A percentile compares a stretch with the other conserved stretches of the same genome.
These are phyloP conservation scores for Lepeophtheirus nordmannii DNA, from an alignment of 2,888 invertebrate genomes.

Conservation along the genomic window DNA sequence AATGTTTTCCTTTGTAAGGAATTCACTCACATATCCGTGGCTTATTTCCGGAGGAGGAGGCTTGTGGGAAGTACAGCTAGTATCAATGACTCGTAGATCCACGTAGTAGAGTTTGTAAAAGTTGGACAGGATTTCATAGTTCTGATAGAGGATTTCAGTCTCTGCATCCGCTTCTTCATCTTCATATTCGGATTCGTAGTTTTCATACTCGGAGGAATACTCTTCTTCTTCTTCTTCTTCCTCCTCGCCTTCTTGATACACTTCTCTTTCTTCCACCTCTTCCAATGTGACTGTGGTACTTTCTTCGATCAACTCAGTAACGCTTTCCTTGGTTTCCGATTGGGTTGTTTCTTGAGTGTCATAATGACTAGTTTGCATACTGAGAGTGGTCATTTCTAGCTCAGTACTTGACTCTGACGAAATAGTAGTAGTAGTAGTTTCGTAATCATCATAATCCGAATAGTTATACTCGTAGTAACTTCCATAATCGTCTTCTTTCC, in stretches of 20 bases:
- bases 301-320: neutral
- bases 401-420: neutral
- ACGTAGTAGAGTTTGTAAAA: slow-evolving; percentile 23
- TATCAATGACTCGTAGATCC: slow-evolving; percentile 17
- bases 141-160: slow-evolving; percentile 14
- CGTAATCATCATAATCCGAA: neutral
- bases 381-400: neutral
- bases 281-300: too few relatives aligned
- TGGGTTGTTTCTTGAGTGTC: neutral
- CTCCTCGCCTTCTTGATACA: neutral
- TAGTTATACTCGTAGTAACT: neutral
- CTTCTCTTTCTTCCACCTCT: too few relatives aligned
- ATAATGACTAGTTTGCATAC: neutral
- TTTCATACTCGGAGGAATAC: neutral
- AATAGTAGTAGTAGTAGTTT: neutral
- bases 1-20: slow-evolving; percentile 6
- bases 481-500: neutral
- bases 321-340: neutral
- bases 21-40: slow-evolving; percentile 10
- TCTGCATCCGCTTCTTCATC: neutral
- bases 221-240: neutral
- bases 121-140: slow-evolving; percentile 23
- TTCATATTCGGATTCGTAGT: slow-evolving; percentile 7
- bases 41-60: slow-evolving; percentile 15
- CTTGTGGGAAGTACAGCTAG: slow-evolving; percentile 15